Evolutionary conservation across 2,888 invertebrate genomes (phyloP), one percentile per base, ranked within the genome.

Genomic region (Eremobia ochroleuca): DNA sequence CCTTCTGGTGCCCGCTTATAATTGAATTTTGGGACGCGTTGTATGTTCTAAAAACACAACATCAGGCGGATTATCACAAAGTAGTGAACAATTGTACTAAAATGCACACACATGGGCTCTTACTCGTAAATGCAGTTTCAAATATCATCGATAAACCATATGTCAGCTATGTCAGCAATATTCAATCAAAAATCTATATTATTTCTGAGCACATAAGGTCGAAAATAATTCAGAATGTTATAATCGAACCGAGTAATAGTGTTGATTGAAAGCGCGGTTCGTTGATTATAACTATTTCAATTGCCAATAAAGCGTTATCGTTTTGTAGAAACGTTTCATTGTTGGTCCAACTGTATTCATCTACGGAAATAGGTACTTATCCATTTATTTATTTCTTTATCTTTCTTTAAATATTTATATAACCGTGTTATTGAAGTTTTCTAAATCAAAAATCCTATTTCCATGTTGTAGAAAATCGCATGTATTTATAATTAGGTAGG

Each of bases 211-310:
- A 0, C 0, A 1, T 72, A 76, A 78, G 59, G 84, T 76, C 31
- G 58, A 52, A 55, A 74, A 59, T 68, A 21, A 49, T 31, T 61
- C 21, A 61, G 2, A 49, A 37, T 21, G 13, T 28, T 34, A 31
- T 73, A n/a, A 83, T 79, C 72, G 40, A 43, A 58, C 73, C n/a
- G 13, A 73, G 18, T 69, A 76, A 78, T 78, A 59, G 11, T 59
- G 65, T 71, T 79, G 79, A 82, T 86, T 77, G 80, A 71, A 77
- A 68, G 66, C 67, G 55, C 25, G 52, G 62, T 64, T 61, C 62
- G 49, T 74, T 74, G 83, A 77, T 79, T 77, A 68, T n/a, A 70
- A 76, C 31, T 69, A 55, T 61, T 74, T 65, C 71, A 74, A 78
- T 77, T 83, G 71, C 52, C 79, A 68, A 62, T 65, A 73, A 73